These are phyloP conservation scores for Spisula solida DNA, from an alignment of 2,888 invertebrate genomes.

Conservation along the genomic window DNA sequence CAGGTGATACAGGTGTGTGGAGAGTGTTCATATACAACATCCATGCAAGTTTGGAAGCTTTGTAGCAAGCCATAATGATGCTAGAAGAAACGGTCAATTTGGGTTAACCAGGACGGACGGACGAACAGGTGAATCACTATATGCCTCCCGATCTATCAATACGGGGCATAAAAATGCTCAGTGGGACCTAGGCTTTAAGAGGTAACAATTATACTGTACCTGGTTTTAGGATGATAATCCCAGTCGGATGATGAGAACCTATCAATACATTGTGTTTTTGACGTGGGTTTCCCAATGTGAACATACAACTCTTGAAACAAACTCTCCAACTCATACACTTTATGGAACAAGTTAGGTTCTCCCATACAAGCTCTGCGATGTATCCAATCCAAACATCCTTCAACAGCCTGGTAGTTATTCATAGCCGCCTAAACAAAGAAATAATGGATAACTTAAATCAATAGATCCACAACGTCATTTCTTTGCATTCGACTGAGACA, in stretches of 20 bases:
- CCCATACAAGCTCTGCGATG: conserved; percentile 72
- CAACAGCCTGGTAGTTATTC: conserved; percentile 70
- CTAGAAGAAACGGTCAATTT: too few relatives aligned
- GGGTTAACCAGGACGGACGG: too few relatives aligned
- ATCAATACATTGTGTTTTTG: conserved; percentile 71
- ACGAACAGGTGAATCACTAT: too few relatives aligned
- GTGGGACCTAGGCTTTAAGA: too few relatives aligned
- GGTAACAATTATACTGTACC: conserved; percentile 45
- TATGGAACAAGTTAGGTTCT: conserved; percentile 67
- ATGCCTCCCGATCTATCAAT: too few relatives aligned
- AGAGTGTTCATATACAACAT: too few relatives aligned
- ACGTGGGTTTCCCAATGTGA: conserved; percentile 71
- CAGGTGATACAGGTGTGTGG: too few relatives aligned
- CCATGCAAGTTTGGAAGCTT: too few relatives aligned
- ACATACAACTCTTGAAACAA: conserved; percentile 76
- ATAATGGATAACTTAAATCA: not conserved
- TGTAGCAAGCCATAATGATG: too few relatives aligned
- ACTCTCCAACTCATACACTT: conserved; percentile 79
- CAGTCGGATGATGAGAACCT: conserved; percentile 75
- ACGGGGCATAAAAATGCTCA: too few relatives aligned
- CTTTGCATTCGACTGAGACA: too few relatives aligned
- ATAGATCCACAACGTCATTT: too few relatives aligned
- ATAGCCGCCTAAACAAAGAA: conserved; percentile 58
- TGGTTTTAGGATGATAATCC: conserved; percentile 79
- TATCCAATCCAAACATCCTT: conserved; percentile 78